These are phyloP conservation scores for Manis javanica DNA, from an alignment of 2,797 vertebrate genomes.

Conservation along the genomic window DNA sequence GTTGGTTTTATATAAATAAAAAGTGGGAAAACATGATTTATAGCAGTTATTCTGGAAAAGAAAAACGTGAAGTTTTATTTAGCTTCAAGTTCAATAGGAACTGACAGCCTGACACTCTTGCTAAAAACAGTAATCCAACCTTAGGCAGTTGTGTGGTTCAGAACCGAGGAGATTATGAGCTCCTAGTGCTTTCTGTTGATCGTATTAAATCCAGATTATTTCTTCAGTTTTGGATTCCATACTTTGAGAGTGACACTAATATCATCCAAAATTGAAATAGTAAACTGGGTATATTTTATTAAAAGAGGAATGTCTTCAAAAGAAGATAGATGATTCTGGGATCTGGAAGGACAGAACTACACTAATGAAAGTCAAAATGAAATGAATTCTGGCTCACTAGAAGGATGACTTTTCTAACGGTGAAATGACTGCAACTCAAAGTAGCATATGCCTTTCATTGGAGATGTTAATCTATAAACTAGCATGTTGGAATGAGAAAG, in stretches of 20 bases:
- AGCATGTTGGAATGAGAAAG: not conserved
- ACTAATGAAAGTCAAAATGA: not conserved
- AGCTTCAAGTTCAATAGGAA: slow-evolving; percentile 61
- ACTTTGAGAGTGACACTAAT: slow-evolving; percentile 42
- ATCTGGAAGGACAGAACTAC: not conserved
- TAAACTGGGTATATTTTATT: slow-evolving; percentile 5
- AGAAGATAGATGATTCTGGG: not conserved
- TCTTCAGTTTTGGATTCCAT: not conserved
- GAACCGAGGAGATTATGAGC: slow-evolving; percentile 59
- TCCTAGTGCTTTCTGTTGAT: not conserved
- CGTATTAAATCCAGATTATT: slow-evolving; percentile 40
- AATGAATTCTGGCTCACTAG: not conserved
- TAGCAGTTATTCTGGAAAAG: slow-evolving; percentile 43
- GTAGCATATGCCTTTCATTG: not conserved
- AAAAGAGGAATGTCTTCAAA: not conserved
- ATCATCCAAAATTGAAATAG: not conserved
- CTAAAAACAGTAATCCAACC: slow-evolving; percentile 41
- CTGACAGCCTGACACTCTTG: slow-evolving; percentile 41
- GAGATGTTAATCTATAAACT: not conserved
- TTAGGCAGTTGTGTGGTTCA: not conserved
- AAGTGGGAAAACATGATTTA: slow-evolving; percentile 65
- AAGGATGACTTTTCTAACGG: not conserved
- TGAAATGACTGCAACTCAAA: not conserved
- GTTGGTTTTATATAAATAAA: slow-evolving; percentile 77
- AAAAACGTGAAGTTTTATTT: slow-evolving; percentile 66